Evolutionary conservation across 37 sponge, comb jelly and placozoan genomes (phyloP), one percentile per base, ranked within the genome.

Genomic region (Cliona cf. orientalis): DNA sequence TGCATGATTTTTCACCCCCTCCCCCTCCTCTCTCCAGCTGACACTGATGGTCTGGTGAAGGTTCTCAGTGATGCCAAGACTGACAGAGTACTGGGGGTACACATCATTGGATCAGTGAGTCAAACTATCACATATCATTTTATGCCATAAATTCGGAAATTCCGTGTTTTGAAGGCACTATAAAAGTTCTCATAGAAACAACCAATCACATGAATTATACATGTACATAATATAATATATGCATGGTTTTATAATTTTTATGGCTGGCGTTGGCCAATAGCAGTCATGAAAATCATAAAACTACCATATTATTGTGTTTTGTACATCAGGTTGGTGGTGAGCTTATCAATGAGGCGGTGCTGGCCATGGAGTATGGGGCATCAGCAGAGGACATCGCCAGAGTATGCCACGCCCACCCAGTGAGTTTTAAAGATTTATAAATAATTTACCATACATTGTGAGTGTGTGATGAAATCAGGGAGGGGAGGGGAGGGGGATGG

Each of bases 321-420:
- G n/a, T n/a, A n/a, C n/a, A n/a, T 38, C 59, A 92, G 93, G 63
- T 63, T 53, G 98, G 95, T 33, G 98, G 98, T 43, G 98, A 97
- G 66, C 60, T 97, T 26, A 95, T 97, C 70, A 97, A 97, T 79
- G 98, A 97, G 57, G 90, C 92, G 5, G 96, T 96, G 28, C 77
- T 97, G 42, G 98, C 98, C 7, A 84, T 97, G 91, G 98, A 97
- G 76, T 95, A 97, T 82, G 95, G 98, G 12, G 98, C 98, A 0
- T 86, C 93, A 6, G 90, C 91, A 49, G 98, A 97, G 66, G 98
- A 97, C 60, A 84, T 97, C 36, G 98, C 98, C 23, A 86, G 98
- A 73, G 93, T 95, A 21, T 97, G 98, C 78, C 98, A 97, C 84
- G 98, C 98, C 73, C 97, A 96, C 64, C 97, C 97, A 2, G 92